Percentiles rank a stretch among this genome's conserved stretches.
Conservation (phyloP, 2,113 vertebrate species). For the Chamaetylas fuelleborni region DNA sequence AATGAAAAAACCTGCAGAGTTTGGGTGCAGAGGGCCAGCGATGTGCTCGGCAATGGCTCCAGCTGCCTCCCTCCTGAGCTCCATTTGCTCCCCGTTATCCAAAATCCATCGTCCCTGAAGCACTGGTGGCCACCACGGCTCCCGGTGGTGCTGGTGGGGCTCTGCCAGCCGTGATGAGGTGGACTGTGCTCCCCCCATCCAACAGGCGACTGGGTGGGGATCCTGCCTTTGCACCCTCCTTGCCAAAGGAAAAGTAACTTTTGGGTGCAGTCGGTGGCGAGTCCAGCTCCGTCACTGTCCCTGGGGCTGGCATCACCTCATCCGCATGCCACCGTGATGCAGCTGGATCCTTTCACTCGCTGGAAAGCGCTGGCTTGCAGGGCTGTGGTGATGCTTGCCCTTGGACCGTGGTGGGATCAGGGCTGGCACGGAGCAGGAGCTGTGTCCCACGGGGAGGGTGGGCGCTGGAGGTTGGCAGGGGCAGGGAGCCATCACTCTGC, state of each 20-base stretch:
- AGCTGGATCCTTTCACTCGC: not conserved
- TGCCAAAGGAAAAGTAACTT: slow-evolving; percentile 41
- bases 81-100: not conserved
- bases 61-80: not conserved
- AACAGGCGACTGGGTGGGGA: not conserved
- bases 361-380: not conserved
- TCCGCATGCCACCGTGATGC: not conserved
- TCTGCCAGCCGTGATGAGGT: not conserved
- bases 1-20: not conserved
- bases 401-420: not conserved
- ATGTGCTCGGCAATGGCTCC: not conserved
- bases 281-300: fast-evolving
- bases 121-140: not conserved
- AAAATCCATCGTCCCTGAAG: not conserved
- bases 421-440: not conserved
- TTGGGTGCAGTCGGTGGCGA: not conserved
- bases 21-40: not conserved
- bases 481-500: not conserved
- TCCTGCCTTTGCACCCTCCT: not conserved
- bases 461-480: not conserved
- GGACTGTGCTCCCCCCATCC: not conserved
- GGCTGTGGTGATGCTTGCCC: not conserved
- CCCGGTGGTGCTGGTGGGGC: not conserved
- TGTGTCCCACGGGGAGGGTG: not conserved
- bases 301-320: not conserved